Evolutionary conservation across 2,888 invertebrate species (phyloP), one percentile per base, ranked within the genome.

Genomic region (Drosophila ustulata): DNA sequence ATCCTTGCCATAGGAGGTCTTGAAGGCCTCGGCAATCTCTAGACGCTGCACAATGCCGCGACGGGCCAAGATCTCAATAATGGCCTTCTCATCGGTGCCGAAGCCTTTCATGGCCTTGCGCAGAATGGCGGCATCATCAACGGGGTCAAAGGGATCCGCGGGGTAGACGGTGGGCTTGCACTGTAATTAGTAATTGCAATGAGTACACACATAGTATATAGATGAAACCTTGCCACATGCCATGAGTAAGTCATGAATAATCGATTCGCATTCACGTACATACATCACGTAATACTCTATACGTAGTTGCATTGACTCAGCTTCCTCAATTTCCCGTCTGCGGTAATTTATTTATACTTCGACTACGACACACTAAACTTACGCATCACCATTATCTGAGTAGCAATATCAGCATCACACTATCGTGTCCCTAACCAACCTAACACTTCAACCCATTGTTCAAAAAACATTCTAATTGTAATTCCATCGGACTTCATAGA

Each of bases 71-170:
- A 98, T 95, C 90, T 97, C 96, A 88, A 98, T 97, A 92, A 98
- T 97, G 67, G 97, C 95, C 89, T 96, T 96, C 92, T 98, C 98
- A 90, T 98, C 97, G 34, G 98, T 97, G 63, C 98, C 97, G 88
- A 98, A 95, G 62, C 97, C 98, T 92, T 98, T 98, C 97, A 98
- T 97, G 23, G 98, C 97, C 92, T 97, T 97, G 80, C 96, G 95
- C 57, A 98, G 94, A 67, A 95, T 95, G 78, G 96, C 96, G 3
- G 97, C 97, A 93, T 98, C 97, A 53, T 95, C 95, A 68, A 95
- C 95, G 11, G 97, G 95, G 91, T 97, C 96, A 93, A 97, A 97
- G 43, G 96, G 96, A 80, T 96, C 96, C 71, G 96, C 96, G 45
- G 97, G 96, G 93, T 95, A 96, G 74, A 97, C 97, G 78, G 97